These are phyloP conservation scores for Phrynosoma blainvillii DNA, from an alignment of 2,113 vertebrate species.

Conservation along the genomic window DNA sequence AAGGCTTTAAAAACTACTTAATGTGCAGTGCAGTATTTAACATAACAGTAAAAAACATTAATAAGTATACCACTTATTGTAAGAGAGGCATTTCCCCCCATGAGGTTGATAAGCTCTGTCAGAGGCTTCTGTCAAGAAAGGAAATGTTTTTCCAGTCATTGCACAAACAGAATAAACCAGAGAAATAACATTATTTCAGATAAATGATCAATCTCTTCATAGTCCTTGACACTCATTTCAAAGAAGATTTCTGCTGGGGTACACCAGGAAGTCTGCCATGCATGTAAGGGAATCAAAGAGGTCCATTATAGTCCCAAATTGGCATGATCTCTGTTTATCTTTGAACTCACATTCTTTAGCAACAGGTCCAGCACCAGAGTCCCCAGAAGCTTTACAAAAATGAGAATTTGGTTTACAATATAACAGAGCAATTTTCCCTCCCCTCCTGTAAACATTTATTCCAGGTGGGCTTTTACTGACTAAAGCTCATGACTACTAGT, in stretches of 20 bases:
- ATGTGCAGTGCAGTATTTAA: constrained; percentile 38
- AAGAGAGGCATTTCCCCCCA: constrained; percentile 44
- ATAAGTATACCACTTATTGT: constrained; percentile 46
- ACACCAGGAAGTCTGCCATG: constrained; percentile 65
- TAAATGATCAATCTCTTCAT: constrained; percentile 72
- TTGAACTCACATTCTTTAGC: constrained; percentile 55
- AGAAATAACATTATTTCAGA: constrained; percentile 75
- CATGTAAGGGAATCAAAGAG: constrained; percentile 71
- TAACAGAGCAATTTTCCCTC: constrained; percentile 26
- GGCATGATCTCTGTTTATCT: constrained; percentile 61
- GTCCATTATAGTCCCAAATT: constrained; percentile 64
- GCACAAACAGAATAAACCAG: constrained; percentile 74
- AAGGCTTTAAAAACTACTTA: neutral
- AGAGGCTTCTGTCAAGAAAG: constrained; percentile 60
- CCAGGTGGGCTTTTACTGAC: constrained; percentile 28
- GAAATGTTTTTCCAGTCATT: constrained; percentile 70
- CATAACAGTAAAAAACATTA: constrained; percentile 38
- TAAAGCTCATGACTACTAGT: constrained; percentile 22
- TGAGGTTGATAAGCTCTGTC: constrained; percentile 32
- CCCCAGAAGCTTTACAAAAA: constrained; percentile 43
- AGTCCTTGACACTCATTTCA: constrained; percentile 65
- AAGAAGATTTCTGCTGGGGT: constrained; percentile 67
- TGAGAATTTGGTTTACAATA: constrained; percentile 35
- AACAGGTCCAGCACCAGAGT: constrained; percentile 44
- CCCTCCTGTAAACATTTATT: neutral